Conservation (phyloP, 2,888 invertebrate species). For the Megalurothrips usitatus region DNA sequence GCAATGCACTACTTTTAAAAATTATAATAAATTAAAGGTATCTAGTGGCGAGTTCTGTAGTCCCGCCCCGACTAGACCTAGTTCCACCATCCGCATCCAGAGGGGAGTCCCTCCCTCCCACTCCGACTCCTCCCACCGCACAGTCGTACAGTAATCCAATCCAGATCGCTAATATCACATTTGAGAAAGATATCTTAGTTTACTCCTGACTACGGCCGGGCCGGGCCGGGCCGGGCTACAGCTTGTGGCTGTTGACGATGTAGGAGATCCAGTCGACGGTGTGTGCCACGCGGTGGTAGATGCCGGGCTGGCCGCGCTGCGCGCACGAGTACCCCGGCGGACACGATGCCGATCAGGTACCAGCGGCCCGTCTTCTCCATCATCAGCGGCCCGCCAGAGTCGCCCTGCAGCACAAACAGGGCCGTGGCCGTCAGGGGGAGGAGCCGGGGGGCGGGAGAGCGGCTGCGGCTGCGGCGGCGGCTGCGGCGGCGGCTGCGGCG, state of each 20-base stretch:
- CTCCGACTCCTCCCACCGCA: background rate
- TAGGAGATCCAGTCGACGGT: constrained; percentile 89
- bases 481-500: too few relatives aligned
- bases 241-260: constrained; percentile 49
- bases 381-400: constrained; percentile 88
- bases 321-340: constrained; percentile 93
- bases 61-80: constrained; percentile 8
- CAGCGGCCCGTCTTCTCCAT: constrained; percentile 79
- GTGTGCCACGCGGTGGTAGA: constrained; percentile 87
- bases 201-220: background rate
- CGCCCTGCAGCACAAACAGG: constrained; percentile 64
- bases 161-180: constrained; percentile 25
- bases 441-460: too few relatives aligned
- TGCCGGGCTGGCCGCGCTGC: constrained; percentile 87
- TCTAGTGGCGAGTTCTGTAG: constrained; percentile 15
- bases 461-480: too few relatives aligned
- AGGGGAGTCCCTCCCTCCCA: background rate
- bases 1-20: background rate
- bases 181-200: background rate
- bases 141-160: background rate
- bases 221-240: background rate
- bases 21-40: constrained; percentile 23
- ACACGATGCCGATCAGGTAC: constrained; percentile 87
- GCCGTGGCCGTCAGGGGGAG: too few relatives aligned
- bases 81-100: background rate